phyloP scores from a whole-genome alignment of 2,113 vertebrate species.

The Terrapene triunguis region DNA sequence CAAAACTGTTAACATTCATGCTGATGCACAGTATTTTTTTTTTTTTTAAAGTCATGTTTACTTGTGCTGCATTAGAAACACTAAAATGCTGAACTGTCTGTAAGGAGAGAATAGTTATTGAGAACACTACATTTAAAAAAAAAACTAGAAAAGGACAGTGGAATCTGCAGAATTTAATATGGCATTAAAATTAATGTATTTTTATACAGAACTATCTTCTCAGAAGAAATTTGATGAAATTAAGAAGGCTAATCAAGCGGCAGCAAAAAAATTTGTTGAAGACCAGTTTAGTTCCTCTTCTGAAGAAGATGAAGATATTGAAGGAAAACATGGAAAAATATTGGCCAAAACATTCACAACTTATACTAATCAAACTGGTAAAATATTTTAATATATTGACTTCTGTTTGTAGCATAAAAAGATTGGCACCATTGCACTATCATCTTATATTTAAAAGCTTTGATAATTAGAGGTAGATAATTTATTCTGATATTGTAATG shows the following conservation, averaged over 20 bases:
- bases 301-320: slow-evolving; percentile 84
- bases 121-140: not conserved
- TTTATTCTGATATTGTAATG: not conserved
- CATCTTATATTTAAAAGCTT: not conserved
- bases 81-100: not conserved
- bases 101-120: not conserved
- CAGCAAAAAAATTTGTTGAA: slow-evolving; percentile 88
- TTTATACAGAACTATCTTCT: slow-evolving; percentile 78
- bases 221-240: slow-evolving; percentile 94
- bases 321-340: slow-evolving; percentile 89
- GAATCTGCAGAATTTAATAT: not conserved
- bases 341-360: slow-evolving; percentile 91
- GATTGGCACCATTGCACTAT: not conserved
- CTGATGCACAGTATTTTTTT: not conserved
- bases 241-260: slow-evolving; percentile 90
- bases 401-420: not conserved
- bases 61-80: not conserved
- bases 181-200: not conserved
- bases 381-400: slow-evolving; percentile 3
- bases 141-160: not conserved
- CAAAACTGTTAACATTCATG: not conserved
- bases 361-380: slow-evolving; percentile 93
- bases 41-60: not conserved
- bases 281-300: slow-evolving; percentile 87
- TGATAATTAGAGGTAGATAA: not conserved